Percentiles rank a stretch among this genome's conserved stretches.
phyloP scores from a whole-genome alignment of 1,140 invertebrate genomes.

The Anoplolepis gracilipes region DNA sequence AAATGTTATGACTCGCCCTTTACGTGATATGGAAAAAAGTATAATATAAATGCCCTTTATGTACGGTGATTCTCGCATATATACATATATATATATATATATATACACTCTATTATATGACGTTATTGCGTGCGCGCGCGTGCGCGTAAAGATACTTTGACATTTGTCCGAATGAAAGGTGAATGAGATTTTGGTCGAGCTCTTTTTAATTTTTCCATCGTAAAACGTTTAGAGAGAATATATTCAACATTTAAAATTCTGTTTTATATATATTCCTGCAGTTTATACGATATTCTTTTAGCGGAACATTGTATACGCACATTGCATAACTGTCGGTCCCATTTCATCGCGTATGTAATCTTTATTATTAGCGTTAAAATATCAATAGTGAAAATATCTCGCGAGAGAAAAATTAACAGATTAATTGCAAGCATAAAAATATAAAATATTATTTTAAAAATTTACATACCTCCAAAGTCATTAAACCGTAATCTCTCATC shows the following conservation, averaged over 20 bases:
- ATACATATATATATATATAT: no score
- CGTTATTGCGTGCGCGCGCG: background rate
- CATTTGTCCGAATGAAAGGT: slow-evolving; percentile 15
- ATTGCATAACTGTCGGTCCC: background rate
- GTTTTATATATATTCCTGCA: background rate
- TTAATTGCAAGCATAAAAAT: background rate
- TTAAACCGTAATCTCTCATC: slow-evolving; percentile 96
- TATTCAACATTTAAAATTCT: background rate
- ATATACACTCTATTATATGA: background rate
- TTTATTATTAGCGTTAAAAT: slow-evolving; percentile 18
- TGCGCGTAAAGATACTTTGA: slow-evolving; percentile 23
- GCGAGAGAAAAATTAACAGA: slow-evolving; percentile 11
- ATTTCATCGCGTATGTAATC: background rate
- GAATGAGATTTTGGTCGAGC: background rate
- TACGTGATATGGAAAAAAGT: background rate
- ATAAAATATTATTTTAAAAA: background rate
- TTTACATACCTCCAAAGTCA: slow-evolving; percentile 91
- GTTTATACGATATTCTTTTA: no score
- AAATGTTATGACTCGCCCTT: slow-evolving; percentile 40
- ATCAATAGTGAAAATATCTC: background rate
- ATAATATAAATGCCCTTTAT: slow-evolving; percentile 1
- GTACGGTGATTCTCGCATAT: background rate
- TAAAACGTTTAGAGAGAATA: background rate
- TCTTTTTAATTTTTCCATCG: slow-evolving; percentile 7
- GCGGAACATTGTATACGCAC: background rate